Evolutionary conservation across 2,888 invertebrate genomes (phyloP).

Genomic region (Limnephilus auricula): DNA sequence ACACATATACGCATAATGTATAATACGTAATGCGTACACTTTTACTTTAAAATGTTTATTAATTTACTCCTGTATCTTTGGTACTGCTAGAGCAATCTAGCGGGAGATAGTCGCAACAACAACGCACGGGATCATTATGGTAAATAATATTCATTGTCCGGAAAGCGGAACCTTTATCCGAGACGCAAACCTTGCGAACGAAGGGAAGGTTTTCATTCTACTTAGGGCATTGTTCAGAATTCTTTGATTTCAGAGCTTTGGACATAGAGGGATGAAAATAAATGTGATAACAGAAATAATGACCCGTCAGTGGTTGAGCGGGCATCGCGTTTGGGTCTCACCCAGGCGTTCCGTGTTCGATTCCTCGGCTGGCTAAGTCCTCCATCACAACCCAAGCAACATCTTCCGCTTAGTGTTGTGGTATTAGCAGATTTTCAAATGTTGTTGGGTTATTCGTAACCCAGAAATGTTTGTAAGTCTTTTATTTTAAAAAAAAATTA

Average conservation of each 20-base stretch:
- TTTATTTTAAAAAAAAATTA: no score
- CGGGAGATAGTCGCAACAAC: not conserved
- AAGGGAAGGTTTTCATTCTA: not conserved
- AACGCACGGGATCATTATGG: not conserved
- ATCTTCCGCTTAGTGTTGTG: no score
- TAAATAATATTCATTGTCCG: not conserved
- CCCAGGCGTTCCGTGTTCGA: no score
- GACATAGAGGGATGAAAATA: not conserved
- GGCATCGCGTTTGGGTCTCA: no score
- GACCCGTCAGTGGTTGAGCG: no score
- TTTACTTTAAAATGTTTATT: not conserved
- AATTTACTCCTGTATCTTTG: not conserved
- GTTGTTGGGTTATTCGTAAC: no score
- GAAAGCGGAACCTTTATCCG: not conserved
- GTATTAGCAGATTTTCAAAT: no score
- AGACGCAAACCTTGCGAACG: constrained; percentile 31
- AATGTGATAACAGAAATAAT: not conserved
- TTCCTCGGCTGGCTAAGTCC: no score
- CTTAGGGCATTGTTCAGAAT: not conserved
- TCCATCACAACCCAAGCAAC: no score
- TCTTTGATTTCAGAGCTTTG: not conserved
- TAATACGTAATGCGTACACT: not conserved
- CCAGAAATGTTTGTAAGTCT: no score
- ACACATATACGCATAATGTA: no score
- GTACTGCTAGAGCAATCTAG: constrained; percentile 36